Base-by-base conservation (phyloP, 2,888 invertebrate species). In the Peribatodes rhomboidaria region DNA sequence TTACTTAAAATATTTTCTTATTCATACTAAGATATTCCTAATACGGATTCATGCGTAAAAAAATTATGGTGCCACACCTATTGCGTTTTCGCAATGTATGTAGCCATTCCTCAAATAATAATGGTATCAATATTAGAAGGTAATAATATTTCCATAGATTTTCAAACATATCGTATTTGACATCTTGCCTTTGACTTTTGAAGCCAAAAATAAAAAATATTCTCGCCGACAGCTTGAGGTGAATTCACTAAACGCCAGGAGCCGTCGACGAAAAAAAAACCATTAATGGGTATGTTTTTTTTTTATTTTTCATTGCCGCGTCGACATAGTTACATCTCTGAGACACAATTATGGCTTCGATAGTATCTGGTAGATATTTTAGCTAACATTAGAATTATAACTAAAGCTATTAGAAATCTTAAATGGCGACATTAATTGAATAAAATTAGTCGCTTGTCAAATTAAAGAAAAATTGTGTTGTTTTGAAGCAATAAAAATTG, bases 401-500 rank as follows among this genome's bases (percentile, higher is more conserved):
- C 27, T 16, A 22, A 44, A 35, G 20, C 2, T 33, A 42, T 27
- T 55, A 13, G 9, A 8, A 13, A n/a, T 42, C 31, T 18, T 10
- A 20, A 55, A 55, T 20, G 13, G 11, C n/a, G 41, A 8, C 13
- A 44, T 33, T 44, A 44, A 42, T 55, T 55, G 18, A 33, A 7
- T 18, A 18, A 55, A 44, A 44, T 44, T 44, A 18, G 35, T 44
- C 44, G 1, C 18, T 8, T 55, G 33, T 55, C 55, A 35, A 33
- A 55, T 55, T 33, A 20, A 55, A 44, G 35, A 10, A 33, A 55
- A 44, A 33, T n/a, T 44, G 44, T 55, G 55, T 55, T 55, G 61
- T 59, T 65, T 53, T 18, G 41, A 49, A 62, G 65, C 61, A 52
- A 44, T 55, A 55, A 55, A 55, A 58, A 49, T 41, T 22, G 49